Evolutionary conservation across 2,888 invertebrate genomes (phyloP).

Genomic region (Leucophenga maculata): DNA sequence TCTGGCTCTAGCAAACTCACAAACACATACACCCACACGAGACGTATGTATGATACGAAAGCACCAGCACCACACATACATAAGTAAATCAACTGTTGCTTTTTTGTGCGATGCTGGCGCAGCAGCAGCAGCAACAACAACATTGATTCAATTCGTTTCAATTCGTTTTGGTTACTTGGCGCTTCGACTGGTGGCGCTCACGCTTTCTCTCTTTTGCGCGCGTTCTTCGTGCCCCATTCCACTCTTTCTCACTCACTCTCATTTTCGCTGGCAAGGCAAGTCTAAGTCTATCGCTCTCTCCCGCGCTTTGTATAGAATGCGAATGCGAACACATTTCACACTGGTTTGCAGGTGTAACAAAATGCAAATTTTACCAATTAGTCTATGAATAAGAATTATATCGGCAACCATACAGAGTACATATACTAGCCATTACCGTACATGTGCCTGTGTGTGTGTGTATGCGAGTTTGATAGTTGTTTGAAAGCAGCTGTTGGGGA

Average conservation of each 20-base stretch:
- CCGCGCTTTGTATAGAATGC: not conserved
- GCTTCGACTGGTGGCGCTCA: constrained; percentile 2
- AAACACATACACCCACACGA: constrained; percentile 37
- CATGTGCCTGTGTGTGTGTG: no score
- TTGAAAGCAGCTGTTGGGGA: no score
- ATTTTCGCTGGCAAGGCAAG: no score
- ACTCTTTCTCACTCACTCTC: not conserved
- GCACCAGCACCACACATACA: constrained; percentile 35
- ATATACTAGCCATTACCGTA: no score
- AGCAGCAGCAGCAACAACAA: constrained; percentile 43
- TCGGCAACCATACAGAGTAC: no score
- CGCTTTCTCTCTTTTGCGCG: not conserved
- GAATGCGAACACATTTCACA: not conserved
- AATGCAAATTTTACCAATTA: no score
- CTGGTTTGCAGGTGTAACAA: no score
- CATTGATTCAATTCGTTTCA: not conserved
- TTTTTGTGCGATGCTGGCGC: constrained; percentile 38
- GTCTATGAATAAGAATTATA: no score
- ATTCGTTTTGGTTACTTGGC: not conserved
- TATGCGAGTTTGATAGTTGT: no score
- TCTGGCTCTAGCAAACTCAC: constrained; percentile 64
- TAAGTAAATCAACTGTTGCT: constrained; percentile 48
- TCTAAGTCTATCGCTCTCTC: not conserved
- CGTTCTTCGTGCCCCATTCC: no score
- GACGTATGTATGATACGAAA: not conserved